Evolutionary conservation across 2,113 vertebrate genomes (phyloP).

Genomic region (Passer domesticus): DNA sequence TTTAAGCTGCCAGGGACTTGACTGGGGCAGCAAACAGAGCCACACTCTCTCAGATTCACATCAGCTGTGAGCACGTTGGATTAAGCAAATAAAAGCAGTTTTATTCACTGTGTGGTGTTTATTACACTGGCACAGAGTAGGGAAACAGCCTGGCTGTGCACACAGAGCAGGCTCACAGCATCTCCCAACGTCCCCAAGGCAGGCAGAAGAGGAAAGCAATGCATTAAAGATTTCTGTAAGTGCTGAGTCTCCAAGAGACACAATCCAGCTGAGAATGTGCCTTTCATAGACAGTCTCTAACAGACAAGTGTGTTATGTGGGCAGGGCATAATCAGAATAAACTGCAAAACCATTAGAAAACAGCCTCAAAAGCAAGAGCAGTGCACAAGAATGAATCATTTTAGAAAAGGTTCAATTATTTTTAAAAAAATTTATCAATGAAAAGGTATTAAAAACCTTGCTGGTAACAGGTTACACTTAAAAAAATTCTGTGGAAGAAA

Average conservation of each 20-base stretch:
- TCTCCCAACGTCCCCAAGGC: not conserved
- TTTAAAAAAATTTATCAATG: not conserved
- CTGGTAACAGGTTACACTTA: not conserved
- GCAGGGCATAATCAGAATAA: not conserved
- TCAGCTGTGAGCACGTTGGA: not conserved
- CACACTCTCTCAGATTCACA: fast-evolving
- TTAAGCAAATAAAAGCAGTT: not conserved
- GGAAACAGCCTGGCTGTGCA: not conserved
- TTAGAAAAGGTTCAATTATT: not conserved
- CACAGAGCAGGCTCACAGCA: not conserved
- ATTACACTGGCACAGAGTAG: not conserved
- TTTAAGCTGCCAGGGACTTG: not conserved
- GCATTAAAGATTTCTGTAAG: not conserved
- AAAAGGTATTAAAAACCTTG: not conserved
- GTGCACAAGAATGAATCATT: not conserved
- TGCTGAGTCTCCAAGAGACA: not conserved
- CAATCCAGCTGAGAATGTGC: not conserved
- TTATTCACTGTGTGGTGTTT: not conserved
- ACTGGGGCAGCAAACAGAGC: not conserved
- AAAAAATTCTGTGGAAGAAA: not conserved
- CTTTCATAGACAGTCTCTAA: not conserved
- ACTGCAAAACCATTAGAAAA: not conserved
- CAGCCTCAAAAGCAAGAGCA: not conserved
- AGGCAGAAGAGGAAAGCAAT: not conserved
- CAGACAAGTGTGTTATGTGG: not conserved